These are phyloP conservation scores for Macrotrachela quadricornifera DNA, from an alignment of 1,140 invertebrate species.

Conservation along the genomic window DNA sequence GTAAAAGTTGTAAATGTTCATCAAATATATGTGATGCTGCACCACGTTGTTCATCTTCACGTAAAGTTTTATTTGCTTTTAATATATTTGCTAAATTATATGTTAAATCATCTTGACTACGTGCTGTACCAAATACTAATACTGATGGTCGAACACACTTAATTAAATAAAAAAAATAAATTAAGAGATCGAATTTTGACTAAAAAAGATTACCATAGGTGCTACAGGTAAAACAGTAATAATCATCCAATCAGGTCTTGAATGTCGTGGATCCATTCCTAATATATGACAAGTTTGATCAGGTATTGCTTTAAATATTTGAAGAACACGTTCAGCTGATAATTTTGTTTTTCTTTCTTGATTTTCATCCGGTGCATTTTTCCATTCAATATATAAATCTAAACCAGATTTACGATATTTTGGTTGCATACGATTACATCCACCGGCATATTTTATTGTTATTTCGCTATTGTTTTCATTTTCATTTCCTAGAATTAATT, in stretches of 20 bases:
- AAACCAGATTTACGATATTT: constrained; percentile 63
- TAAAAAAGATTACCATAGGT: too few species aligned
- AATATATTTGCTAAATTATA: constrained; percentile 97
- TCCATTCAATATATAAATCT: constrained; percentile 87
- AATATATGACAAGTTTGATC: constrained; percentile 89
- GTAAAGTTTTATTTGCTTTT: constrained; percentile 88
- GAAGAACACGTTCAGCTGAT: constrained; percentile 78
- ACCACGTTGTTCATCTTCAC: constrained; percentile 75
- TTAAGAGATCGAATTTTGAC: too few species aligned
- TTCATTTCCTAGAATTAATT: constrained; percentile 10
- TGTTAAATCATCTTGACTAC: constrained; percentile 80
- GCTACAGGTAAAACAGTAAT: constrained; percentile 88
- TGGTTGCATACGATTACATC: constrained; percentile 91
- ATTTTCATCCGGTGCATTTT: constrained; percentile 48
- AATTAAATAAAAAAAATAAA: too few species aligned
- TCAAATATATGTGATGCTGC: constrained; percentile 83
- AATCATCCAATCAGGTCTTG: constrained; percentile 98
- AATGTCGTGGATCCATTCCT: constrained; percentile 83
- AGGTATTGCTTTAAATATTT: constrained; percentile 85
- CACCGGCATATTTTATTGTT: constrained; percentile 52
- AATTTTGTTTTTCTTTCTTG: constrained; percentile 67
- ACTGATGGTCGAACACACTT: constrained; percentile 73
- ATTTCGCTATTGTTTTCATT: not conserved
- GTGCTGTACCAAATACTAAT: constrained; percentile 92
- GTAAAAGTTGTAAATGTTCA: constrained; percentile 91